Conservation (phyloP, 1,140 invertebrate species). For the Zaprionus vittiger region DNA sequence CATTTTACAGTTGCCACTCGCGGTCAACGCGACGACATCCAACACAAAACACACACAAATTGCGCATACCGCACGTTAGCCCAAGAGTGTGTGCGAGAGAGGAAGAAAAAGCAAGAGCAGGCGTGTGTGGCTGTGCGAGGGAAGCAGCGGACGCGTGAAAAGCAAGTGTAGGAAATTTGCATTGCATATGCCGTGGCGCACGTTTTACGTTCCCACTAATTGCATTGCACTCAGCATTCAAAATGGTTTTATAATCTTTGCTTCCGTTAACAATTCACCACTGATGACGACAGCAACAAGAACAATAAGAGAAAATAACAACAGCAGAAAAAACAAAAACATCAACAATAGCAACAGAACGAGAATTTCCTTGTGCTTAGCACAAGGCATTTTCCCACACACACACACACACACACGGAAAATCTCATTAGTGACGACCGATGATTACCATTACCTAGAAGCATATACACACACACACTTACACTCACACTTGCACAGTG, state of each 20-base stretch:
- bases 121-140: not conserved
- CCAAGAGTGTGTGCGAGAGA: not conserved
- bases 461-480: constrained; percentile 32
- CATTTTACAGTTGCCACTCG: constrained; percentile 1
- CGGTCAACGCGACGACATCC: not conserved
- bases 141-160: constrained; percentile 11
- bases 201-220: constrained; percentile 55
- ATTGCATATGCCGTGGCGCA: constrained; percentile 36
- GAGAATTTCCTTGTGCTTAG: constrained; percentile 30
- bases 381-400: constrained; percentile 18
- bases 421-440: constrained; percentile 64
- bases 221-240: constrained; percentile 66
- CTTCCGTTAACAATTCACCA: constrained; percentile 70
- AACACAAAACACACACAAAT: constrained; percentile 16
- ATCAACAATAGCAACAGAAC: not conserved
- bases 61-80: constrained; percentile 57
- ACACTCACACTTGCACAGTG: constrained; percentile 16
- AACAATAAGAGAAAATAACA: not conserved
- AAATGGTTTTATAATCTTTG: constrained; percentile 76
- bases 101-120: not conserved
- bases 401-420: constrained; percentile 22
- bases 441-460: constrained; percentile 44
- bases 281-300: not conserved
- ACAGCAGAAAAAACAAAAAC: constrained; percentile 15
- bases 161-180: constrained; percentile 34